Evolutionary conservation across 2,888 invertebrate species (phyloP), one percentile per base, ranked within the genome.

Genomic region (Macrophya annulata): DNA sequence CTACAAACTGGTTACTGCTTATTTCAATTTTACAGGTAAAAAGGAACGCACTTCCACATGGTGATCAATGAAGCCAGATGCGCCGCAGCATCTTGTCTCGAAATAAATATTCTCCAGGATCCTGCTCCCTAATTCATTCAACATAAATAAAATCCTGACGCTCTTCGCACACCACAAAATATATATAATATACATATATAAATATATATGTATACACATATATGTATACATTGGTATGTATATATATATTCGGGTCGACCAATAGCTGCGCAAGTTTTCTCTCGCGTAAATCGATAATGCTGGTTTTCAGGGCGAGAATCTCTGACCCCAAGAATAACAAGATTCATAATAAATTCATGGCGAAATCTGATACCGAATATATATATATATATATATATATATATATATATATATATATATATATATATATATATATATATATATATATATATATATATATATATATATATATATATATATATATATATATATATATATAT

Each of bases 251-350:
- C 68, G 15, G 25, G 37, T 68, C 68, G 68, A 68, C 68, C 68
- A 68, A 68, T 68, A 31, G 31, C 68, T 68, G 68, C 68, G 68
- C 68, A 68, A 68, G 68, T 68, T 68, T 68, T 68, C 68, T 68
- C 68, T 25, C 4, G 37, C 12, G 68, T 68, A 45, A 74, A 74
- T 74, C 72, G 45, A 74, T 74, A 74, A 21, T 45, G 72, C 72
- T 74, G 72, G 43, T 74, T 43, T 45, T 74, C 72, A 43, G 72
- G 72, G 21, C 45, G 45, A 74, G 72, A 74, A 45, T 21, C 43
- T 45, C 72, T 43, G 72, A 45, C 45, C 45, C 5, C 68, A 48
- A 48, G 31, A 74, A 45, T 21, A 21, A 45, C 21, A 45, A 74
- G 45, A n/a, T 45, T 43, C 21, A 68, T 68, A 17, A 31, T 31